phyloP scores from a whole-genome alignment of 92 coral and sea anemone species.

The Heliopora coerulea region DNA sequence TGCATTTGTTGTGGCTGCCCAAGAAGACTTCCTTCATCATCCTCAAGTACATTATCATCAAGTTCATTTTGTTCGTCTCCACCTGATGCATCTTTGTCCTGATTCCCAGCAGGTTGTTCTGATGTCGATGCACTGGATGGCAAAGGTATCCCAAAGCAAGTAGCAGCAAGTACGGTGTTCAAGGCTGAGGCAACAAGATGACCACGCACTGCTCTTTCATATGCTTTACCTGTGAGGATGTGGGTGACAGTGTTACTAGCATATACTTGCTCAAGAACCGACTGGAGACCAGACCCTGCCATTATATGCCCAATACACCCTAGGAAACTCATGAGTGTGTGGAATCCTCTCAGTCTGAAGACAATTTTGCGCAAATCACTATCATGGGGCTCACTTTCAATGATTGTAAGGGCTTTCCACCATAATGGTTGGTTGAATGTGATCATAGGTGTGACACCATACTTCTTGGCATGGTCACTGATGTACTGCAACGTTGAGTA shows the following conservation, averaged over 20 bases:
- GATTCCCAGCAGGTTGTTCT: too few species aligned
- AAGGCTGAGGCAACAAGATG: constrained; percentile 5
- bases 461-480: neutral
- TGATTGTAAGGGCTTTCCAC: neutral
- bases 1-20: too few species aligned
- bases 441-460: neutral
- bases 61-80: too few species aligned
- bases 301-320: neutral
- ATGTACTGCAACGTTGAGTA: neutral
- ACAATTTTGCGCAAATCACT: neutral
- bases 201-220: neutral
- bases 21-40: constrained; percentile 20
- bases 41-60: too few species aligned
- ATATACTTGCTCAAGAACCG: neutral
- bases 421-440: constrained; percentile 3
- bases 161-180: neutral
- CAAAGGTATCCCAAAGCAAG: too few species aligned
- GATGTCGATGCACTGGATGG: too few species aligned
- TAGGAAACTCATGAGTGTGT: constrained; percentile 1
- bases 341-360: neutral
- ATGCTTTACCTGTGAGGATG: constrained; percentile 7
- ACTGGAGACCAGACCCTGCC: neutral
- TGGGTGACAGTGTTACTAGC: neutral
- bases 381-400: neutral
- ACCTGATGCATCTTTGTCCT: too few species aligned